Evolutionary conservation across 2,113 vertebrate genomes (phyloP).

Genomic region (Acrocephalus arundinaceus): DNA sequence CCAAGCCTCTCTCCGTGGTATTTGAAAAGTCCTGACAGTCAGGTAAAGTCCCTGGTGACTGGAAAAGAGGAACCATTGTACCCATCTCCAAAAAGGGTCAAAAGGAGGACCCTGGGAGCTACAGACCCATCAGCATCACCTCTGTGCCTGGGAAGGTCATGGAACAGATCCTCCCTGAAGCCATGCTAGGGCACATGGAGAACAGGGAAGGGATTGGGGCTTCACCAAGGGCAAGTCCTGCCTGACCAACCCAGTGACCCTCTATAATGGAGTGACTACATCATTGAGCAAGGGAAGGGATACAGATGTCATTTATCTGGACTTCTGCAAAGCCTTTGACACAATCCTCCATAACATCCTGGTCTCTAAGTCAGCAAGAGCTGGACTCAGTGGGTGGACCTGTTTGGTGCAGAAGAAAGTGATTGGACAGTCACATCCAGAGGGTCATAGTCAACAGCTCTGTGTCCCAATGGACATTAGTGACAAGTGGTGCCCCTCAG

Average conservation of each 20-base stretch:
- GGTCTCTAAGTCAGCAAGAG: not conserved
- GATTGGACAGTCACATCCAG: not conserved
- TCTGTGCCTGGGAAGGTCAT: not conserved
- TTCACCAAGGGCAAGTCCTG: not conserved
- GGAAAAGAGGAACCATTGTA: not conserved
- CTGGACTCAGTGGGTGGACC: not conserved
- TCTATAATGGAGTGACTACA: not conserved
- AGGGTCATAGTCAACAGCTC: not conserved
- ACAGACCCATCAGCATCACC: not conserved
- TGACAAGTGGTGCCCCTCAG: not conserved
- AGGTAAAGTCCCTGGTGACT: not conserved
- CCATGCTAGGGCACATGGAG: too few relatives aligned
- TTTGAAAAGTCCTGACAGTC: not conserved
- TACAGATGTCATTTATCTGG: not conserved
- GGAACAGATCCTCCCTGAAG: not conserved
- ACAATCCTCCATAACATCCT: not conserved
- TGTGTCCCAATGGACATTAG: not conserved
- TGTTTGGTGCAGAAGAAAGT: not conserved
- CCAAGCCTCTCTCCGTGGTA: not conserved
- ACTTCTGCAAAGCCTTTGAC: not conserved
- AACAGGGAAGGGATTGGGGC: not conserved
- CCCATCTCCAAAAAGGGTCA: not conserved
- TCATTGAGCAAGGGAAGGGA: not conserved
- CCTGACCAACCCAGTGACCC: not conserved
- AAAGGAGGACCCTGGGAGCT: not conserved